Conservation (phyloP, 2,888 invertebrate species). For the Erynnis tages region DNA sequence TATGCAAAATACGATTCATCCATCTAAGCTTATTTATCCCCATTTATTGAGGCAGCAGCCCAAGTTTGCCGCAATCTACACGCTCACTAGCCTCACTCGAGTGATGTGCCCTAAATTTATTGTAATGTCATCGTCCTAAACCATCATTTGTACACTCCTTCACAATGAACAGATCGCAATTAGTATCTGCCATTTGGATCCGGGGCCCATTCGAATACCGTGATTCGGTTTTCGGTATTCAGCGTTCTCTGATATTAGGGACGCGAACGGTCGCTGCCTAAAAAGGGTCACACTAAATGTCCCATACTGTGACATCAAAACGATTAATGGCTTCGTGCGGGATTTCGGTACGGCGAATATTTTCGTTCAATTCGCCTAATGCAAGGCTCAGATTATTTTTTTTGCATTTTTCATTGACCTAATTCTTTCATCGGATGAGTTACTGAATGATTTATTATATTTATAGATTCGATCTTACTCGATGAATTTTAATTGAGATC, state of each 20-base stretch:
- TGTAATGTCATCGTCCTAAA: conserved; percentile 29
- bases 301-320: conserved; percentile 78
- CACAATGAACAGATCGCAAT: conserved; percentile 46
- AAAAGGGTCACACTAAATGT: conserved; percentile 81
- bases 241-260: conserved; percentile 64
- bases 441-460: conserved; percentile 31
- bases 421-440: conserved; percentile 38
- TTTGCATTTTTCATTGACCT: conserved; percentile 47
- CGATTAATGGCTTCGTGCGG: conserved; percentile 73
- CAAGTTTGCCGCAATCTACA: neutral
- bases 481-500: neutral
- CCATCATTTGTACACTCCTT: conserved; percentile 43
- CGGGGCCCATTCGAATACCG: conserved; percentile 47
- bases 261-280: conserved; percentile 60
- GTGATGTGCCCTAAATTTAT: conserved; percentile 8
- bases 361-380: conserved; percentile 70
- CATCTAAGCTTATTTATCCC: too few relatives aligned
- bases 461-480: conserved; percentile 15
- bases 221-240: conserved; percentile 57
- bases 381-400: conserved; percentile 57
- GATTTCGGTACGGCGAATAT: conserved; percentile 65
- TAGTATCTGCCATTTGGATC: conserved; percentile 55
- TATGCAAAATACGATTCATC: neutral
- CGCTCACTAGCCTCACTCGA: neutral
- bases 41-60: neutral